Evolutionary conservation across 2,888 invertebrate genomes (phyloP).

Genomic region (Helobdella robusta): DNA sequence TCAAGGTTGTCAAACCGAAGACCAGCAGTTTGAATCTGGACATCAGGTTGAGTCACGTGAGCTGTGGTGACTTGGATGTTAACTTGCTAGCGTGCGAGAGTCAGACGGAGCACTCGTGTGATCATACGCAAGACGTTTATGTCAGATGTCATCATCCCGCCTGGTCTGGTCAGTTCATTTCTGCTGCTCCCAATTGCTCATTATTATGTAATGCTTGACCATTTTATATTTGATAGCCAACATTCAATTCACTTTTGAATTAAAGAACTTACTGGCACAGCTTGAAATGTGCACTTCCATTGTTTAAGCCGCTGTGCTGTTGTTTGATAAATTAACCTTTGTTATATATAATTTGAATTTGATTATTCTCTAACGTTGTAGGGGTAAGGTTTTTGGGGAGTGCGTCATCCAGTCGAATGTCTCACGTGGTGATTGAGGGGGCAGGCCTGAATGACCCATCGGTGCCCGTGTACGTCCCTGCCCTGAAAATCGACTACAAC

Average conservation of each 20-base stretch:
- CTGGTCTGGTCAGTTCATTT: slow-evolving; percentile 51
- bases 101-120: slow-evolving; percentile 63
- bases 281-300: too few relatives aligned
- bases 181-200: too few relatives aligned
- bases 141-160: slow-evolving; percentile 48
- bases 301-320: too few relatives aligned
- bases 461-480: slow-evolving; percentile 57
- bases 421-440: slow-evolving; percentile 38
- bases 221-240: too few relatives aligned
- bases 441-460: slow-evolving; percentile 88
- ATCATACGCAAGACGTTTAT: slow-evolving; percentile 43
- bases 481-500: slow-evolving; percentile 39
- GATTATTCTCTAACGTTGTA: too few relatives aligned
- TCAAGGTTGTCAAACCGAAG: slow-evolving; percentile 15
- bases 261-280: too few relatives aligned
- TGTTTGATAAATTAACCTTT: too few relatives aligned
- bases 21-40: slow-evolving; percentile 53
- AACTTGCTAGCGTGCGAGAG: slow-evolving; percentile 78
- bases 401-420: slow-evolving; percentile 29
- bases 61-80: slow-evolving; percentile 78
- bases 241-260: too few relatives aligned
- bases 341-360: too few relatives aligned
- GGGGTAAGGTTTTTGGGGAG: slow-evolving; percentile 33
- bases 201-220: too few relatives aligned
- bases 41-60: slow-evolving; percentile 62